phyloP scores from a whole-genome alignment of 1,140 invertebrate genomes.

The Argopecten irradians region DNA sequence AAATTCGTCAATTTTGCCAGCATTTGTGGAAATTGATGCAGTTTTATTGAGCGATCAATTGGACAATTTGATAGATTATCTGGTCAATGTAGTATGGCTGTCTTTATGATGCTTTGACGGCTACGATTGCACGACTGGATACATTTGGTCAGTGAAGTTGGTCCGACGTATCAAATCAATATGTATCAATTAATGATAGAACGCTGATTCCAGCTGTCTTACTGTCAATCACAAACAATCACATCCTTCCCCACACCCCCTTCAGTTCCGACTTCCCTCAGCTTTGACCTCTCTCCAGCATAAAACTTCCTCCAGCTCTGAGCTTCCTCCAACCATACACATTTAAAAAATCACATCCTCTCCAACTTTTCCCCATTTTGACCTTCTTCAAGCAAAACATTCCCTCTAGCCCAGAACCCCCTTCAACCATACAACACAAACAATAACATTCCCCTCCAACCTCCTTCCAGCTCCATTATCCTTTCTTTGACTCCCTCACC shows the following conservation, averaged over 20 bases:
- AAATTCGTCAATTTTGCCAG: constrained; percentile 2
- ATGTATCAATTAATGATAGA: background rate
- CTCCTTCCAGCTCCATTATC: too few species aligned
- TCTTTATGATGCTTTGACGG: constrained; percentile 8
- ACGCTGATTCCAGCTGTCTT: background rate
- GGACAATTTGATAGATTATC: constrained; percentile 22
- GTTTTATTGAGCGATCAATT: constrained; percentile 22
- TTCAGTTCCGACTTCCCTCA: background rate
- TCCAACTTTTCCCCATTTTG: too few species aligned
- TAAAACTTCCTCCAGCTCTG: background rate
- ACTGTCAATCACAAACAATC: background rate
- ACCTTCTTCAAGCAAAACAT: too few species aligned
- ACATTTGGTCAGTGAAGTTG: constrained; percentile 8
- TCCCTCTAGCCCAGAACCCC: too few species aligned
- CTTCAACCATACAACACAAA: too few species aligned
- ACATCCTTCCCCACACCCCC: background rate
- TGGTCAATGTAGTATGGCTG: constrained; percentile 9
- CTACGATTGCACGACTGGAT: background rate
- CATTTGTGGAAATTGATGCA: constrained; percentile 2
- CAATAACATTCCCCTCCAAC: too few species aligned
- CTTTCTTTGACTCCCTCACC: too few species aligned
- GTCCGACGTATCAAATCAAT: background rate
- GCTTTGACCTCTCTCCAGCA: background rate
- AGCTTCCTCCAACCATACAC: background rate
- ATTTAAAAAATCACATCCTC: too few species aligned